Evolutionary conservation across 92 coral and sea anemone species (phyloP).

Genomic region (Umimayanthus chanpuru): DNA sequence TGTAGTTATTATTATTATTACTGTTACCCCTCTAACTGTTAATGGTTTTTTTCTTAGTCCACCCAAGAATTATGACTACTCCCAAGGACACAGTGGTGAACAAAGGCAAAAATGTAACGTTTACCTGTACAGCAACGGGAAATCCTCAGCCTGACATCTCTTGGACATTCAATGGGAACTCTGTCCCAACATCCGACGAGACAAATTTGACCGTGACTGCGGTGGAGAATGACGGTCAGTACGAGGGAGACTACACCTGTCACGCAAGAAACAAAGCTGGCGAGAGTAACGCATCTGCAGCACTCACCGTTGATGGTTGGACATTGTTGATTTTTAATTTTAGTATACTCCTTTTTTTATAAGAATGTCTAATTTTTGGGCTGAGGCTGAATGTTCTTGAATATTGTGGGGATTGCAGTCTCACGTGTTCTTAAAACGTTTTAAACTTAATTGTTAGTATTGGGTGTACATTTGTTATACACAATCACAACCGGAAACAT

Average conservation of each 20-base stretch:
- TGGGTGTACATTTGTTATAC: too few species aligned
- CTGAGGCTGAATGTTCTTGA: too few species aligned
- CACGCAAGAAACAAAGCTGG: background rate
- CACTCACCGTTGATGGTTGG: background rate
- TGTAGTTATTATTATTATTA: background rate
- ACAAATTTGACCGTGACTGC: background rate
- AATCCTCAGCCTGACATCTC: background rate
- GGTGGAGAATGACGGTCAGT: background rate
- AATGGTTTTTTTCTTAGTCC: background rate
- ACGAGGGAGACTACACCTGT: constrained; percentile 10
- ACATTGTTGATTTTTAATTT: background rate
- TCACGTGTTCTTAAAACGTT: too few species aligned
- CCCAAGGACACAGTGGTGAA: too few species aligned
- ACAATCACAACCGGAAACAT: too few species aligned
- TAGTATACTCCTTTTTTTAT: background rate
- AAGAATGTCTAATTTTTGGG: too few species aligned
- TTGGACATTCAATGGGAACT: background rate
- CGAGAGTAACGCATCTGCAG: background rate
- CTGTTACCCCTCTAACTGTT: background rate
- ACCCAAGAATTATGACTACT: too few species aligned
- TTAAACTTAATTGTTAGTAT: too few species aligned
- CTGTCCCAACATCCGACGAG: background rate
- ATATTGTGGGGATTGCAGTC: too few species aligned
- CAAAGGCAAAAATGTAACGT: too few species aligned
- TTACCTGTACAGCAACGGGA: background rate